Evolutionary conservation across 2,797 vertebrate species (phyloP), one percentile per base, ranked within the genome.

Genomic region (Helostoma temminkii): DNA sequence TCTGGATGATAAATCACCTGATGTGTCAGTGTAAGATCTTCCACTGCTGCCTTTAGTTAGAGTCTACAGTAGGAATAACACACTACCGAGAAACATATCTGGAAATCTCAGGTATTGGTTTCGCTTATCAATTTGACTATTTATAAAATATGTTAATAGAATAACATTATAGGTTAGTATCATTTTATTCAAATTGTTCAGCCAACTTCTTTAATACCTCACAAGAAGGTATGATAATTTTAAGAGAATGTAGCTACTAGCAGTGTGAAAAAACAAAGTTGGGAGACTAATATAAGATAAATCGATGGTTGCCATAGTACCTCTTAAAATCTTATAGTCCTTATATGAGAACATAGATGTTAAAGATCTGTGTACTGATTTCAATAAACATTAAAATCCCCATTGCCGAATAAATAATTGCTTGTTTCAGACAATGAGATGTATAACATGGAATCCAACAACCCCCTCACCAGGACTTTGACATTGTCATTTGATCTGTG

Each of bases 1-100:
- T 16, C 22, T 50, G 49, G 42, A 68, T 72, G 65, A 88, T 90
- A 86, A 89, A 92, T 91, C 84, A 76, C 73, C 74, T 78, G 71
- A 68, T 47, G 70, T 85, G 78, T 83, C 63, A 79, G 76, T 45
- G 58, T 66, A 80, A 57, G 71, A 76, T 70, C 80, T 80, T 71
- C 60, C 39, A 68, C 54, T 56, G 48, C 67, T 84, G 74, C 74
- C 50, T 90, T 80, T 42, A 21, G 59, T 84, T 78, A 74, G 68
- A 62, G 49, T 47, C 57, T 81, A 82, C 78, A 87, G 64, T 77
- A 76, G 74, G 61, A 76, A 58, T 30, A 55, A 76, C 59, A 67
- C 30, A 16, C 50, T 62, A 60, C 50, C 28, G 57, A 36, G 47
- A 36, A 62, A 62, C 19, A 32, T 53, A 42, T 74, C 49, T 64